Percentiles rank a stretch among this genome's conserved stretches.
These are phyloP conservation scores for Nesoenas mayeri DNA, from an alignment of 2,113 vertebrate genomes.

Conservation along the genomic window DNA sequence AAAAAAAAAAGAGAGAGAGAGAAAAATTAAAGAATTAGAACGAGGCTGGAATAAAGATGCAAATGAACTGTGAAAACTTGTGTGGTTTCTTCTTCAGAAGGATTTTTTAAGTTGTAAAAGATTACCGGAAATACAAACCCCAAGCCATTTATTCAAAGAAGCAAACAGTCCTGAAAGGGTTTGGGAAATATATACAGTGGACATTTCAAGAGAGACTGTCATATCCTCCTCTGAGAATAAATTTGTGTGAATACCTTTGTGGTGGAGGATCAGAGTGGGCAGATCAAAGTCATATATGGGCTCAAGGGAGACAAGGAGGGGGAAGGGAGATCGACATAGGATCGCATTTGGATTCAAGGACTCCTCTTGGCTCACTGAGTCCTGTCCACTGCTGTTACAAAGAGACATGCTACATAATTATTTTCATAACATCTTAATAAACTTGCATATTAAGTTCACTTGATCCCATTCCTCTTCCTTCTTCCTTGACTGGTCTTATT, in stretches of 20 bases:
- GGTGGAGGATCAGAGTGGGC: constrained; percentile 52
- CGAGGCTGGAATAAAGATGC: constrained; percentile 16
- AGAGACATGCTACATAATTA: not conserved
- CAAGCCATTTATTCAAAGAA: constrained; percentile 56
- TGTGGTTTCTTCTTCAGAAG: constrained; percentile 8
- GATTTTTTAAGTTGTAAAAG: constrained; percentile 20
- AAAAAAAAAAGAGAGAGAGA: not conserved
- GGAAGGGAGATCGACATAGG: not conserved
- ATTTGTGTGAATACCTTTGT: constrained; percentile 62
- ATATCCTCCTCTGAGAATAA: constrained; percentile 59
- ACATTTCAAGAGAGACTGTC: constrained; percentile 56
- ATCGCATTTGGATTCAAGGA: constrained; percentile 24
- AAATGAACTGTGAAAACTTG: constrained; percentile 11
- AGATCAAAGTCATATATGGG: constrained; percentile 38
- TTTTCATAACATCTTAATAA: constrained; percentile 25
- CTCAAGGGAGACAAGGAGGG: constrained; percentile 32
- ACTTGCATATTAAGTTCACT: constrained; percentile 29
- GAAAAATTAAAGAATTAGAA: not conserved
- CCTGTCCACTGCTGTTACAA: not conserved
- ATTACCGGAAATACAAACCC: constrained; percentile 50
- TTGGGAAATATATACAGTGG: constrained; percentile 66
- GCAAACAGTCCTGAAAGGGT: constrained; percentile 58
- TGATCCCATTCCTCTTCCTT: not conserved
- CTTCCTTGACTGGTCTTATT: not conserved
- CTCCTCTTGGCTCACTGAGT: not conserved